Conservation (phyloP, 2,113 vertebrate species). For the Bubo scandiacus region DNA sequence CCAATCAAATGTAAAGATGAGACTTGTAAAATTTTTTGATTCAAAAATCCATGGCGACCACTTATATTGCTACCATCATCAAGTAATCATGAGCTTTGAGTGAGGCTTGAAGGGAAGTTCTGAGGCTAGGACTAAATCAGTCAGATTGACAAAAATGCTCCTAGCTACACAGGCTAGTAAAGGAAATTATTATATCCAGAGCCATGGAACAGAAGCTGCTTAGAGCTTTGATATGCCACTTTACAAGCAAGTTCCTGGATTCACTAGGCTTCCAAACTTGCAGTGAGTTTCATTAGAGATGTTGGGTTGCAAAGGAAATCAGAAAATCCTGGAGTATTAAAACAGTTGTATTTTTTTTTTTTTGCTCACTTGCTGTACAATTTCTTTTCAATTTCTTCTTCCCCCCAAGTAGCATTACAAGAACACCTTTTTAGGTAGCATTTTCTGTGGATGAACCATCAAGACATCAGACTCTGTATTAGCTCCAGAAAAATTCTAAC, state of each 20-base stretch:
- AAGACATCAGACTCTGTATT: not conserved
- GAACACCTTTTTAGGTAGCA: not conserved
- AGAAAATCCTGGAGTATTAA: not conserved
- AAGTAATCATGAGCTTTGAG: conserved; percentile 1
- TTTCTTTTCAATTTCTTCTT: not conserved
- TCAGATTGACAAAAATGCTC: not conserved
- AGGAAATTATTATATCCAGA: not conserved
- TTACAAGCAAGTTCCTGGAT: not conserved
- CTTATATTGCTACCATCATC: not conserved
- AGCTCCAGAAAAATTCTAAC: not conserved
- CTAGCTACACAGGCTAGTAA: not conserved
- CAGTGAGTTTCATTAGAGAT: not conserved
- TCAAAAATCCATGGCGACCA: not conserved
- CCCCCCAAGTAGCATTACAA: not conserved
- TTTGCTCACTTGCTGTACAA: not conserved
- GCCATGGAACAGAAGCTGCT: not conserved
- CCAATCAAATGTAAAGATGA: not conserved
- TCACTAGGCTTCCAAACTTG: not conserved
- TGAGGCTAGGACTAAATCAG: not conserved
- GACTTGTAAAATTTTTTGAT: not conserved
- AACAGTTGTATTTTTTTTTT: not conserved
- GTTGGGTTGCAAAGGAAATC: not conserved
- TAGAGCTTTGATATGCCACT: not conserved
- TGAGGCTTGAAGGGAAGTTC: not conserved
- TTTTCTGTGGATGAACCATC: not conserved